Evolutionary conservation across 2,797 vertebrate species (phyloP).

Genomic region (Eremophila alpestris): DNA sequence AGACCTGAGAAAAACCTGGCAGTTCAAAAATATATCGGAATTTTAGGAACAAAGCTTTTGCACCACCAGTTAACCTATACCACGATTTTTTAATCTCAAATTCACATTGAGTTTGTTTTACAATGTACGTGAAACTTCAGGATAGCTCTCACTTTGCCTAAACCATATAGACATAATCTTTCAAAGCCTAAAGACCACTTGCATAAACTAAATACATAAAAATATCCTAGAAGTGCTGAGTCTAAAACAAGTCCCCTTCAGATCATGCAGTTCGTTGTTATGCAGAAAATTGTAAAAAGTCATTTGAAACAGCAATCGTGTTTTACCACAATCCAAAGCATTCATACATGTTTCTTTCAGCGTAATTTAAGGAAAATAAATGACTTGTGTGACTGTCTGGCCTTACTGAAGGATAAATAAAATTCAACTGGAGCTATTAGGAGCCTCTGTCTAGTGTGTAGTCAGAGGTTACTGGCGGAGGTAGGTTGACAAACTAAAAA

Average conservation of each 20-base stretch:
- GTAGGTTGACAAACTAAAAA: conserved; percentile 48
- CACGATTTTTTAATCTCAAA: background rate
- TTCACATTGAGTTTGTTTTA: background rate
- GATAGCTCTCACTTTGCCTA: background rate
- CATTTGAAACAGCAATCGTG: background rate
- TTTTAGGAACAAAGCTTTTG: background rate
- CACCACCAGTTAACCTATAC: background rate
- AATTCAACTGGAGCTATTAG: conserved; percentile 17
- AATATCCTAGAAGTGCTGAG: background rate
- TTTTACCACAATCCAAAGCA: background rate
- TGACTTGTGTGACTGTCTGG: background rate
- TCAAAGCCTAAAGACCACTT: background rate
- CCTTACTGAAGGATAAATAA: conserved; percentile 14
- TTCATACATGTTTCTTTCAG: background rate
- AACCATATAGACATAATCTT: background rate
- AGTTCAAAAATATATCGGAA: background rate
- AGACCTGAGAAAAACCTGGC: background rate
- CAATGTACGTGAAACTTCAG: background rate
- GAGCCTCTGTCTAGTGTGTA: background rate
- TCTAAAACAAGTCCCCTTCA: background rate
- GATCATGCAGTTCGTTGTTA: background rate
- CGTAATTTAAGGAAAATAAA: background rate
- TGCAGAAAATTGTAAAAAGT: background rate
- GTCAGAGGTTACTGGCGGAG: background rate
- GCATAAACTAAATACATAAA: background rate